Base-by-base conservation (phyloP, 2,888 invertebrate species). In the Machimus rusticus region DNA sequence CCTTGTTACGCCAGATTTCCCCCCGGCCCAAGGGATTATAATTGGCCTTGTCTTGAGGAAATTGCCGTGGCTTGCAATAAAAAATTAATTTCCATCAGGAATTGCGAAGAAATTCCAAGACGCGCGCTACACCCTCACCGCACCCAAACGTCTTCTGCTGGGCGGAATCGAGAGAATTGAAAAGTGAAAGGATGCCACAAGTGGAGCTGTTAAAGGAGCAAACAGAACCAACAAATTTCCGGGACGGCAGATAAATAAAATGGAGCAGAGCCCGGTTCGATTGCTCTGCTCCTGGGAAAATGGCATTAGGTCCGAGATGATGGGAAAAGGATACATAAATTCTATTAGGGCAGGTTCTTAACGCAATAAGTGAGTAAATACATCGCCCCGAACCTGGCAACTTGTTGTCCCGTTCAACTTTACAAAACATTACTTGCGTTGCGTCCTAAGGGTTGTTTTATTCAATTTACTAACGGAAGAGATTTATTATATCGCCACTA, bases 311-410 rank as follows among this genome's bases (percentile, higher is more conserved):
- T 79, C 51, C 79, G 28, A 34, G 14, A 28, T 79, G 51, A 79
- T 79, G 79, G 23, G 51, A 51, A 79, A 79, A 79, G 79, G 79
- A 51, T 79, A 79, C 51, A 79, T 79, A 79, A 79, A 79, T 79
- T 79, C 31, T 23, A 79, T 79, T 79, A 79, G 79, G 79, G 51
- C 51, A 79, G 51, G 46, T 79, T 51, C 79, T 79, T 79, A 79
- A 51, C 51, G 51, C 14, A 79, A 51, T 51, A 79, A 79, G 23
- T 79, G 51, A 46, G 51, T 31, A 79, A 79, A 79, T 79, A 66
- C 66, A 23, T 12, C 19, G 19, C 66, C 28, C 28, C 23, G 66
- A 23, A 12, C 23, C 23, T 12, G 66, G 23, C 66, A 66, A 66
- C 66, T 66, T 66, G 66, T 66, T 66, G 66, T 66, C 66, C 12